These are phyloP conservation scores for Dryobota labecula DNA, from an alignment of 2,888 invertebrate genomes.

Conservation along the genomic window DNA sequence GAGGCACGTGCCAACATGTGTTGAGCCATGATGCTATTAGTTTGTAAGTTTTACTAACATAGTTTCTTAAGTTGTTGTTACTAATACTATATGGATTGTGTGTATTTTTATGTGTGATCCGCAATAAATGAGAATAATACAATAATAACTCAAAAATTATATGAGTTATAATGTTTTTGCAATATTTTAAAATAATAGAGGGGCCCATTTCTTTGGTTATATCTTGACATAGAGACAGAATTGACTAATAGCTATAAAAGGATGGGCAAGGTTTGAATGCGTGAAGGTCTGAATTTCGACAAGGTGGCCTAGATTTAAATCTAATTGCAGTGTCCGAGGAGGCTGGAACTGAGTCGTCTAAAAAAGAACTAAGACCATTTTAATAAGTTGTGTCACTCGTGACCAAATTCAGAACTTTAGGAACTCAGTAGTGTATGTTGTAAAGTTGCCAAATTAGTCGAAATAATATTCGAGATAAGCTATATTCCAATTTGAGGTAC, in stretches of 20 bases:
- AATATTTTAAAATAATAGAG: slow-evolving; percentile 1
- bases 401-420: not conserved
- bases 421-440: not conserved
- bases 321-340: slow-evolving; percentile 1
- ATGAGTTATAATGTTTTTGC: not conserved
- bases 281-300: slow-evolving; percentile 15
- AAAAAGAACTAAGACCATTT: not conserved
- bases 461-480: not conserved
- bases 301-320: slow-evolving; percentile 1
- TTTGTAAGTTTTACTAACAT: too few relatives aligned
- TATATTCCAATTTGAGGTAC: not conserved
- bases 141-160: not conserved
- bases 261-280: slow-evolving; percentile 6
- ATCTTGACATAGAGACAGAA: not conserved
- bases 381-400: not conserved
- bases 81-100: too few relatives aligned
- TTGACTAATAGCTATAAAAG: slow-evolving; percentile 23
- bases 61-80: too few relatives aligned
- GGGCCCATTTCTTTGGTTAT: not conserved
- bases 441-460: not conserved
- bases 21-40: too few relatives aligned
- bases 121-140: too few relatives aligned
- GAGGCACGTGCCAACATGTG: too few relatives aligned
- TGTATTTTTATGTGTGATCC: too few relatives aligned
- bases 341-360: slow-evolving; percentile 1